These are phyloP conservation scores for Halcyon badia DNA, from an alignment of 2,797 vertebrate genomes.

Conservation along the genomic window DNA sequence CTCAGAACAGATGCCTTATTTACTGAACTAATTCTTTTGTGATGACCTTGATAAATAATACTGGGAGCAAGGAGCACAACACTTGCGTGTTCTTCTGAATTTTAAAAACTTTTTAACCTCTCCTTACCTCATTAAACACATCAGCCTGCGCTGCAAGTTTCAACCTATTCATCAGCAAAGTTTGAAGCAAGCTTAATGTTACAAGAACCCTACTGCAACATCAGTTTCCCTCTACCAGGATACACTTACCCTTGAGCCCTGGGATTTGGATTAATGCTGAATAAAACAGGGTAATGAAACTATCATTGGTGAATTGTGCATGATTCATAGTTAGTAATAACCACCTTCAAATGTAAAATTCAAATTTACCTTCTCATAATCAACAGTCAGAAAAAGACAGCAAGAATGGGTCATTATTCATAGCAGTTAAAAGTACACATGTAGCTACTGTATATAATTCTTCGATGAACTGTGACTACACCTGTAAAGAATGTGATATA, in stretches of 20 bases:
- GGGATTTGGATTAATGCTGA: slow-evolving; percentile 18
- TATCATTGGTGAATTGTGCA: slow-evolving; percentile 10
- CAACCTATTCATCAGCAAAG: background rate
- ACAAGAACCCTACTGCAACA: background rate
- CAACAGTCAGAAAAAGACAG: slow-evolving; percentile 58
- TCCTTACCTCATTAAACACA: background rate
- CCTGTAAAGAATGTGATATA: slow-evolving; percentile 24
- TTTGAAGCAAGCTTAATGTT: background rate
- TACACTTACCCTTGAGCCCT: background rate
- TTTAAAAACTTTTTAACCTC: slow-evolving; percentile 8
- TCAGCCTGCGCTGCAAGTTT: background rate
- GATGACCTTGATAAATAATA: slow-evolving; percentile 47
- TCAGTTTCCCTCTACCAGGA: background rate
- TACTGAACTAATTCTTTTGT: slow-evolving; percentile 29
- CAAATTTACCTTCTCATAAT: slow-evolving; percentile 46
- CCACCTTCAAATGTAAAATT: slow-evolving; percentile 41
- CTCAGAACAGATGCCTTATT: slow-evolving; percentile 15
- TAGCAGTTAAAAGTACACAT: slow-evolving; percentile 10
- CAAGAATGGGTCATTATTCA: slow-evolving; percentile 39
- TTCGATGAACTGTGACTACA: background rate
- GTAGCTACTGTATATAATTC: background rate
- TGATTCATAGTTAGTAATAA: slow-evolving; percentile 59
- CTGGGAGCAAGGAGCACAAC: background rate
- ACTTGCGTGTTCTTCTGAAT: background rate
- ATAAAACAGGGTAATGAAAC: slow-evolving; percentile 43